Evolutionary conservation across 2,113 vertebrate species (phyloP).

Genomic region (Labrus mixtus): DNA sequence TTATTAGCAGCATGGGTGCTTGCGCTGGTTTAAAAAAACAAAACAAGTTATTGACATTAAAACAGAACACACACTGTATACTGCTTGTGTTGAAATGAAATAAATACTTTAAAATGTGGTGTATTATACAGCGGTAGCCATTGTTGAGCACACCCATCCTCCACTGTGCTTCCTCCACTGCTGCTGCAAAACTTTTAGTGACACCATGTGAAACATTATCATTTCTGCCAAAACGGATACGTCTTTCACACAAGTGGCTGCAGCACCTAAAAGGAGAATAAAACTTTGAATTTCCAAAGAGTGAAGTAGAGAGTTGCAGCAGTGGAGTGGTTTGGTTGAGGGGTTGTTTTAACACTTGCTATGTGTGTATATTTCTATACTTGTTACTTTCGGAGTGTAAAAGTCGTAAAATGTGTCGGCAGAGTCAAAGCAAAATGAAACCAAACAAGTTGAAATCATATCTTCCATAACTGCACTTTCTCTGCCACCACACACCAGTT

Average conservation of each 20-base stretch:
- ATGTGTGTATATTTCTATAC: slow-evolving; percentile 7
- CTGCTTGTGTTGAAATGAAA: slow-evolving; percentile 40
- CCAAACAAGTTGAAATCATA: slow-evolving; percentile 51
- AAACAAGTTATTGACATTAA: slow-evolving; percentile 2
- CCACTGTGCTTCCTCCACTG: slow-evolving; percentile 9
- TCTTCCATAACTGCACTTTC: slow-evolving; percentile 78
- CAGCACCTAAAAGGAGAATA: background rate
- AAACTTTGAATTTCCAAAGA: background rate
- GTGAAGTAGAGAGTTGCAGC: slow-evolving; percentile 3
- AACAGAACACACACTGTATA: slow-evolving; percentile 8
- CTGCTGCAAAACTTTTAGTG: slow-evolving; percentile 1
- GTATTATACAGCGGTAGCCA: slow-evolving; percentile 2
- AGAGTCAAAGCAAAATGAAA: slow-evolving; percentile 40
- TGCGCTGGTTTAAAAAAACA: slow-evolving; percentile 4
- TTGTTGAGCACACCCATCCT: background rate
- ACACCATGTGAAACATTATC: background rate
- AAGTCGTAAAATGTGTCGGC: slow-evolving; percentile 20
- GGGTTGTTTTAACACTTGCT: slow-evolving; percentile 23
- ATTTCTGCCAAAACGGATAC: background rate
- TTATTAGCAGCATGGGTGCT: slow-evolving; percentile 26
- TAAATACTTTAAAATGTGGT: slow-evolving; percentile 35
- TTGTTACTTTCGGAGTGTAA: background rate
- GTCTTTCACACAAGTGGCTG: slow-evolving; percentile 2
- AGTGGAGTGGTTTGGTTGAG: slow-evolving; percentile 15
- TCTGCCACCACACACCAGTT: slow-evolving; percentile 82